Percentiles rank a stretch among this genome's conserved stretches.
Conservation (phyloP, 92 coral and sea anemone genomes). For the Phenganax subtilis region DNA sequence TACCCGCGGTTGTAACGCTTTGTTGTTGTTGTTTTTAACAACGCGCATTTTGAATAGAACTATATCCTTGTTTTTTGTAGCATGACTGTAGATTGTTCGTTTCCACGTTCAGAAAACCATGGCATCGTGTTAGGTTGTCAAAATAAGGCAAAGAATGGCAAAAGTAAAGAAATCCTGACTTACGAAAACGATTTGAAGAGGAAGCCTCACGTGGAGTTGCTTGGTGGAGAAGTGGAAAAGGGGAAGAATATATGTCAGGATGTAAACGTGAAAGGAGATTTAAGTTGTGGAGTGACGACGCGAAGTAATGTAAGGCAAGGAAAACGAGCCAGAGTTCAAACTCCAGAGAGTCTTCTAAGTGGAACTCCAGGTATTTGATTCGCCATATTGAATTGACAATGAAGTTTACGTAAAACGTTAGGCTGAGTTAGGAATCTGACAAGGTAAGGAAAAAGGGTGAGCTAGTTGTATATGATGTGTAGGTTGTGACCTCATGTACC, state of each 20-base stretch:
- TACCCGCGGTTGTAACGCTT: slow-evolving; percentile 10
- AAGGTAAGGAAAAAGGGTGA: not conserved
- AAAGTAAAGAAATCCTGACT: not conserved
- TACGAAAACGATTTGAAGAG: slow-evolving; percentile 78
- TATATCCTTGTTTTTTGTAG: slow-evolving; percentile 40
- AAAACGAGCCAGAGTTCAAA: slow-evolving; percentile 65
- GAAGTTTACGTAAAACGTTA: not conserved
- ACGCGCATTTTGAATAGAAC: not conserved
- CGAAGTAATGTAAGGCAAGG: slow-evolving; percentile 93
- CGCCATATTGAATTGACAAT: slow-evolving; percentile 65
- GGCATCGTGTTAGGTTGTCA: slow-evolving; percentile 47
- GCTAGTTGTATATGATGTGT: not conserved
- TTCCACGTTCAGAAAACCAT: slow-evolving; percentile 59
- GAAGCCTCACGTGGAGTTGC: slow-evolving; percentile 63
- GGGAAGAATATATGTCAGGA: slow-evolving; percentile 54
- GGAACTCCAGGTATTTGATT: slow-evolving; percentile 74
- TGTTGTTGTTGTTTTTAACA: not conserved
- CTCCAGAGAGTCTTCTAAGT: slow-evolving; percentile 42
- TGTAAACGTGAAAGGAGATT: slow-evolving; percentile 51
- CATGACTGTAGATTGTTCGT: slow-evolving; percentile 69
- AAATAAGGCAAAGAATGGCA: slow-evolving; percentile 1
- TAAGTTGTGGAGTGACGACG: slow-evolving; percentile 75
- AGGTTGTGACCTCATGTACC: no score
- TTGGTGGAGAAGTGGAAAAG: slow-evolving; percentile 64
- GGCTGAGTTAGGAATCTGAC: not conserved